These are phyloP conservation scores for Anthoscopus minutus DNA, from an alignment of 2,113 vertebrate species.

Conservation along the genomic window DNA sequence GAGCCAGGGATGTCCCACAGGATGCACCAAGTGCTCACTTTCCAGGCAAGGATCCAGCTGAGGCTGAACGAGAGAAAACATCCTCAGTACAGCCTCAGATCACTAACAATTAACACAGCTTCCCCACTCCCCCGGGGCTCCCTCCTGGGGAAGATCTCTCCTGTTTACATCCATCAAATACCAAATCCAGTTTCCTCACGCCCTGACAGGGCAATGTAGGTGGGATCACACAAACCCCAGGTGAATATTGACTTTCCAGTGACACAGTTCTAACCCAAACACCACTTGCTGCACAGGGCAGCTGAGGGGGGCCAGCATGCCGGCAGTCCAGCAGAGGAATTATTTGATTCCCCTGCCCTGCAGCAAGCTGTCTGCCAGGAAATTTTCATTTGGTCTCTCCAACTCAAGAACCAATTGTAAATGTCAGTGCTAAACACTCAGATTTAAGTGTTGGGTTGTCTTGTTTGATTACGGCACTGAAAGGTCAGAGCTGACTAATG, in stretches of 20 bases:
- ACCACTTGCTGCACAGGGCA: background rate
- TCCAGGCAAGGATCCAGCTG: background rate
- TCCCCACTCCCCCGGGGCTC: background rate
- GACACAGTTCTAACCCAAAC: background rate
- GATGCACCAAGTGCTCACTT: background rate
- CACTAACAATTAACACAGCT: background rate
- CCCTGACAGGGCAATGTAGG: background rate
- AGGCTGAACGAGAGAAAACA: background rate
- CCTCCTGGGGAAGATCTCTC: background rate
- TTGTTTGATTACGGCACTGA: conserved; percentile 62
- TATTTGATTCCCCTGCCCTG: conserved; percentile 34
- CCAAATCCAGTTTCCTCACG: background rate
- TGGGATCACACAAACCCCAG: background rate
- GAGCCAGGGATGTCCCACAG: background rate
- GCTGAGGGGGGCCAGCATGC: background rate
- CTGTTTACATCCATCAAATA: background rate
- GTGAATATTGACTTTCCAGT: conserved; percentile 42
- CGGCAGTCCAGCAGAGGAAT: conserved; percentile 13
- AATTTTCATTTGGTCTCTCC: conserved; percentile 57
- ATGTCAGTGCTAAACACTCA: conserved; percentile 56
- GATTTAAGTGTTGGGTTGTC: conserved; percentile 60
- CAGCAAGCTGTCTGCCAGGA: conserved; percentile 41
- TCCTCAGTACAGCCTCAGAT: background rate
- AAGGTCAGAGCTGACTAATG: conserved; percentile 66
- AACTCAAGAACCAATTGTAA: conserved; percentile 57